Evolutionary conservation across 2,113 vertebrate genomes (phyloP).

Genomic region (Ahaetulla prasina): DNA sequence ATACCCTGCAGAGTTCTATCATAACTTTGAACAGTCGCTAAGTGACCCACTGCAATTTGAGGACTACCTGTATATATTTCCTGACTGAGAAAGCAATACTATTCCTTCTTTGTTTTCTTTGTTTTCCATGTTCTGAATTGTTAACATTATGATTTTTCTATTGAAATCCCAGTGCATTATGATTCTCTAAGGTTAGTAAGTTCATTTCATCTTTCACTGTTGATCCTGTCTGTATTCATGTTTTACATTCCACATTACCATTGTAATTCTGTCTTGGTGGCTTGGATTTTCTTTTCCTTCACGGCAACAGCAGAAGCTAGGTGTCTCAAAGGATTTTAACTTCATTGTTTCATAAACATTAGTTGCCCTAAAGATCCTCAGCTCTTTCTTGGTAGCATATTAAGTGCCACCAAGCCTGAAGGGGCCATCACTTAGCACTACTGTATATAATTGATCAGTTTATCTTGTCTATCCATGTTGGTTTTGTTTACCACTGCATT

Average conservation of each 20-base stretch:
- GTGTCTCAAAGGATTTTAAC: not conserved
- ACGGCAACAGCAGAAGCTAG: not conserved
- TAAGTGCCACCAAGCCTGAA: not conserved
- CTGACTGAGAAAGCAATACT: not conserved
- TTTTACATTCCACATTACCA: not conserved
- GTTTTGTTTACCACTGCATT: not conserved
- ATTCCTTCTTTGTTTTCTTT: not conserved
- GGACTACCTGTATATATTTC: not conserved
- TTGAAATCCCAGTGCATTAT: not conserved
- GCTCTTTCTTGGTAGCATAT: not conserved
- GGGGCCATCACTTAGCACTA: not conserved
- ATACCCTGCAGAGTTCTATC: not conserved
- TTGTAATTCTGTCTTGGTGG: not conserved
- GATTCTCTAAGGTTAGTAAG: not conserved
- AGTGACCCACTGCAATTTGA: not conserved
- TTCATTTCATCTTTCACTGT: not conserved
- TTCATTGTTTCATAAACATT: not conserved
- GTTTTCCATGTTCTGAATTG: not conserved
- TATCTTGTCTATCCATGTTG: not conserved
- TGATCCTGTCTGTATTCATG: not conserved
- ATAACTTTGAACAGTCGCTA: not conserved
- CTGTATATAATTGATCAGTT: not conserved
- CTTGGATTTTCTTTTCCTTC: not conserved
- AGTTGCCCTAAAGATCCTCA: not conserved
- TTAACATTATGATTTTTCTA: not conserved